Evolutionary conservation across 2,888 invertebrate genomes (phyloP).

Genomic region (Galeopsomyia nigrocyanea): DNA sequence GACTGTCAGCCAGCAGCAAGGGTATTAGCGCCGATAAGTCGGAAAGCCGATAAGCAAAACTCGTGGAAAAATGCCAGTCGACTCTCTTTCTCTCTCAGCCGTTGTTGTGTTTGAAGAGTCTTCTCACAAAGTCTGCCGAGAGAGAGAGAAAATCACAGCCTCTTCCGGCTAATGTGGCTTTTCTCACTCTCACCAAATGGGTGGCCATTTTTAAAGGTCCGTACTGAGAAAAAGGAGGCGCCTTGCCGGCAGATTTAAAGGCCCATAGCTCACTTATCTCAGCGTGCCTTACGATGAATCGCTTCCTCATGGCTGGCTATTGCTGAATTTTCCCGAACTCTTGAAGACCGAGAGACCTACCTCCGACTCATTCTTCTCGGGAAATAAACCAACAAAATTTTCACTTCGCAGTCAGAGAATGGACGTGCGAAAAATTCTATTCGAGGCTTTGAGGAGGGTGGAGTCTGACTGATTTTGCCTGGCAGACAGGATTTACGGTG

Average conservation of each 20-base stretch:
- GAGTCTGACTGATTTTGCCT: too few species aligned
- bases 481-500: too few species aligned
- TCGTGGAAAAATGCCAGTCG: constrained; percentile 33
- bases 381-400: neutral
- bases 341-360: constrained; percentile 21
- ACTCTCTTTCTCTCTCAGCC: neutral
- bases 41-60: constrained; percentile 35
- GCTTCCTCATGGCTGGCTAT: constrained; percentile 25
- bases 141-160: neutral
- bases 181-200: neutral
- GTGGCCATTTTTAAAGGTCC: constrained; percentile 31
- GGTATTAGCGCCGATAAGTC: constrained; percentile 38
- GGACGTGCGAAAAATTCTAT: too few species aligned
- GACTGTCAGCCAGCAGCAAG: neutral
- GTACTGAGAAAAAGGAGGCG: constrained; percentile 14
- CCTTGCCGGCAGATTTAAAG: neutral
- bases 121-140: neutral
- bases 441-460: too few species aligned
- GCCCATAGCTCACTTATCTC: constrained; percentile 26
- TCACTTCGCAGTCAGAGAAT: neutral
- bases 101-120: constrained; percentile 8
- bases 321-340: neutral
- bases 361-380: neutral
- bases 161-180: neutral
- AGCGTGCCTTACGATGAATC: constrained; percentile 16